Percentiles rank a stretch among this genome's conserved stretches.
These are phyloP conservation scores for Sebastes kiyomatsui DNA, from an alignment of 2,797 vertebrate species.

Conservation along the genomic window DNA sequence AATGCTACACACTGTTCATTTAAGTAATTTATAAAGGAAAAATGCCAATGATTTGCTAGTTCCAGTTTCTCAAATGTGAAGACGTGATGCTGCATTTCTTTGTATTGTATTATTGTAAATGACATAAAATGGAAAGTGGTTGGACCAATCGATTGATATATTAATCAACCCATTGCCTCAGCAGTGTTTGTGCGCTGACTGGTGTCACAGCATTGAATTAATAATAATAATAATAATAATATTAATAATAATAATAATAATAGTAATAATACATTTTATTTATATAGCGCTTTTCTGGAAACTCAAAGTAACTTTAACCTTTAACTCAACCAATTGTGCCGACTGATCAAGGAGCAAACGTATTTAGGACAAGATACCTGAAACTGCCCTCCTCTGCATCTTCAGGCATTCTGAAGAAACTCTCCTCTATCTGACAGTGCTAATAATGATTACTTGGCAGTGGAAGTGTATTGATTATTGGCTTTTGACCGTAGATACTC, in stretches of 20 bases:
- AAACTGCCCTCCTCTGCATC: not conserved
- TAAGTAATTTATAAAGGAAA: not conserved
- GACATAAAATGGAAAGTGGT: not conserved
- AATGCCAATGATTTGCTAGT: not conserved
- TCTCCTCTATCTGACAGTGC: slow-evolving; percentile 13
- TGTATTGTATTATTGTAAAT: not conserved
- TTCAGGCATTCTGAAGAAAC: not conserved
- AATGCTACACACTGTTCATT: no score
- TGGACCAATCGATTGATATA: not conserved
- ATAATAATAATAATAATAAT: no score
- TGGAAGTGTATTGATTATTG: slow-evolving; percentile 52
- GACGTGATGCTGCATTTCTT: not conserved
- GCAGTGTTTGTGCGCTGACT: not conserved
- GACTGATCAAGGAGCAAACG: not conserved
- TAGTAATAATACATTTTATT: no score
- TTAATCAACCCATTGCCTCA: not conserved
- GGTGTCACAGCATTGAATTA: not conserved
- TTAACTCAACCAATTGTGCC: not conserved
- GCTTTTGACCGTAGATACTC: slow-evolving; percentile 38
- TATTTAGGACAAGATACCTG: not conserved
- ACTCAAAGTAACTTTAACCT: accelerated
- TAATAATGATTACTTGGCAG: slow-evolving; percentile 39
- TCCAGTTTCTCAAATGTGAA: not conserved
- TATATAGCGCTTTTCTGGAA: no score
- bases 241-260: no score